Evolutionary conservation across 2,888 invertebrate genomes (phyloP), one percentile per base, ranked within the genome.

Genomic region (Lasioglossum morio): DNA sequence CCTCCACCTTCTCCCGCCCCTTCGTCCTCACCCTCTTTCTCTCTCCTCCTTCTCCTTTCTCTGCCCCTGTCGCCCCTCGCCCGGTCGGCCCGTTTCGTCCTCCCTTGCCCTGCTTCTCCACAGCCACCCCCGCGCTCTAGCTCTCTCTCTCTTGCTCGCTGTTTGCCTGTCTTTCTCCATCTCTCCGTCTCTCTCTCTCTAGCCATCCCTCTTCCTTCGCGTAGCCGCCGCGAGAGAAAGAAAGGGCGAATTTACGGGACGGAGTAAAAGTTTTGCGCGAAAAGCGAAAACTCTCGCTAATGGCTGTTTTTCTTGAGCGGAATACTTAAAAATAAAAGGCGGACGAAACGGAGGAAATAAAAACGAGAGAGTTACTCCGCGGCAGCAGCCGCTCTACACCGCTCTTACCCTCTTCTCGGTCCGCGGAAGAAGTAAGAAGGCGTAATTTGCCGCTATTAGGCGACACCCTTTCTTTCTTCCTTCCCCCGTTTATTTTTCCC

Each of bases 231-330:
- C 74, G 83, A 46, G 84, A 53, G 84, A 79, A 87, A 81, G 84
- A 84, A 84, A 87, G 87, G 81, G 79, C 84, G 88, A 89, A 90
- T 90, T 90, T 90, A 91, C 91, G 88, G 88, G 84, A 90, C 85
- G 87, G 92, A 90, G 93, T 92, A 92, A 94, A 95, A 95, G 94
- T 95, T 95, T 94, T 92, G 92, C 92, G 94, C 94, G 94, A 95
- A 94, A 95, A 94, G 94, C 95, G 94, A 95, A 94, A 95, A 95
- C 94, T 94, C 94, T 93, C 92, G 94, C 95, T 95, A 95, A 95
- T 95, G 95, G 95, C 94, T 95, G 95, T 95, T 95, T 95, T 95
- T 94, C 95, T 95, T 95, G 92, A 92, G 91, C 90, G 92, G 93
- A 94, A 94, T 94, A 94, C 94, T 94, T 94, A 94, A 94, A 93